A percentile compares a stretch with the other conserved stretches of the same genome.
Evolutionary conservation across 92 coral and sea anemone species (phyloP).

Genomic region (Epizoanthus illoricatus): DNA sequence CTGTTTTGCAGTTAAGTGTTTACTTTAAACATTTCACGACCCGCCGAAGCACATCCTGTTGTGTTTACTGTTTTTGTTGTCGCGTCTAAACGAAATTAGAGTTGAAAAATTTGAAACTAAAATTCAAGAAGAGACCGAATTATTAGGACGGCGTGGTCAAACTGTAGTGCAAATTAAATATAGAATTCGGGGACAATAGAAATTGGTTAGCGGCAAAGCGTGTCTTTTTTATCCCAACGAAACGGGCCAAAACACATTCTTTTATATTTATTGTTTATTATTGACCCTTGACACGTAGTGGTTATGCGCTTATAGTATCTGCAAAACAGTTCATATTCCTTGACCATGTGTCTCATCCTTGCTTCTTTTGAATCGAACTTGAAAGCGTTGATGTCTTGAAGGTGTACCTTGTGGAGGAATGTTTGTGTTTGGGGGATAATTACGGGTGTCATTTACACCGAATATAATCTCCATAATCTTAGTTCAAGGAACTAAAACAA

Average conservation of each 20-base stretch:
- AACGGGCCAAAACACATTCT: constrained; percentile 48
- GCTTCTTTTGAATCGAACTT: constrained; percentile 22
- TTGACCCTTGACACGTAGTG: constrained; percentile 33
- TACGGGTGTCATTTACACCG: background rate
- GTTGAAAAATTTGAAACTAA: constrained; percentile 18
- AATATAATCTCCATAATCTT: background rate
- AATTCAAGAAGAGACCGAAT: constrained; percentile 24
- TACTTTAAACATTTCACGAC: constrained; percentile 45
- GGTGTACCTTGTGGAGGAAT: background rate
- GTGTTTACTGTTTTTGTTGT: constrained; percentile 41
- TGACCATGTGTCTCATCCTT: constrained; percentile 16
- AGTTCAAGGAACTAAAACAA: background rate
- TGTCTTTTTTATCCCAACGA: constrained; percentile 27
- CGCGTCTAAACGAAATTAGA: constrained; percentile 32
- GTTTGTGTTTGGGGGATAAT: background rate
- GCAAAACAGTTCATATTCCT: constrained; percentile 12
- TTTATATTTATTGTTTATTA: constrained; percentile 7
- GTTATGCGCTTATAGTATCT: constrained; percentile 16
- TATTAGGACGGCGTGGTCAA: constrained; percentile 40
- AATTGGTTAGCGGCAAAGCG: constrained; percentile 34
- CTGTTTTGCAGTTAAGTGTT: constrained; percentile 42
- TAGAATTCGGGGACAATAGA: constrained; percentile 38
- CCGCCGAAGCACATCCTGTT: constrained; percentile 46
- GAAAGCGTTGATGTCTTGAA: constrained; percentile 23
- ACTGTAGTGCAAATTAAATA: constrained; percentile 30